Evolutionary conservation across 1,140 invertebrate species (phyloP).

Genomic region (Euwallacea similis): DNA sequence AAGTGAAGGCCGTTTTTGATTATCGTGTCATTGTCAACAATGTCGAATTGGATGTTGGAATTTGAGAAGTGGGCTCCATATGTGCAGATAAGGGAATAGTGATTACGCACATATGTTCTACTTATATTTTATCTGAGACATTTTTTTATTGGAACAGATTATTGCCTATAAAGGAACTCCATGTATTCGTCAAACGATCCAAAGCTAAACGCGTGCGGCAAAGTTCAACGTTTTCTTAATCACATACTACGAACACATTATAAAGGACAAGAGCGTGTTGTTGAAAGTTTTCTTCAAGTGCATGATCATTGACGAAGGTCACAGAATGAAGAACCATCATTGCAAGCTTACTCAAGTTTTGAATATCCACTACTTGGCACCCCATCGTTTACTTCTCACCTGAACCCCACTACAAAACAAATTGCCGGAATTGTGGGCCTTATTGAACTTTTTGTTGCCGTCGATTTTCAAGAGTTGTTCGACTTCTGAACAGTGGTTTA

Average conservation of each 20-base stretch:
- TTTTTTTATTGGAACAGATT: conserved; percentile 66
- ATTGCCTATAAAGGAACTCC: conserved; percentile 96
- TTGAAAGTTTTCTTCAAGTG: conserved; percentile 80
- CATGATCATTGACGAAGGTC: conserved; percentile 98
- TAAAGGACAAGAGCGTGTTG: conserved; percentile 75
- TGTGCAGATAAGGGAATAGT: conserved; percentile 75
- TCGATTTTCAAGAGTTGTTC: conserved; percentile 62
- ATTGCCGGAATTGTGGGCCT: conserved; percentile 71
- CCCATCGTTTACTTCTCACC: conserved; percentile 66
- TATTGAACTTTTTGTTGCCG: conserved; percentile 73
- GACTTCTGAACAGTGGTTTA: conserved; percentile 43
- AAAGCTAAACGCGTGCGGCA: conserved; percentile 84
- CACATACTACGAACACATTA: conserved; percentile 98
- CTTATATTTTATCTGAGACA: too few relatives aligned
- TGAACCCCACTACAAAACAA: conserved; percentile 82
- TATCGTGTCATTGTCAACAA: conserved; percentile 98
- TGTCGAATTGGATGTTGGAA: conserved; percentile 99
- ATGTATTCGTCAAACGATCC: conserved; percentile 81
- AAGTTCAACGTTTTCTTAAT: conserved; percentile 98
- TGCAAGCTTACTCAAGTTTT: conserved; percentile 95
- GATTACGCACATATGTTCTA: too few relatives aligned
- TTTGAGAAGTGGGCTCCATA: conserved; percentile 99
- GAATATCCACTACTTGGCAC: conserved; percentile 52
- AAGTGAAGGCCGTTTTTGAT: conserved; percentile 94
- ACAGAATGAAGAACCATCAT: conserved; percentile 99